Conservation (phyloP, 30 jellyfish, hydroid and myxozoan genomes). For the Aurelia sp. region DNA sequence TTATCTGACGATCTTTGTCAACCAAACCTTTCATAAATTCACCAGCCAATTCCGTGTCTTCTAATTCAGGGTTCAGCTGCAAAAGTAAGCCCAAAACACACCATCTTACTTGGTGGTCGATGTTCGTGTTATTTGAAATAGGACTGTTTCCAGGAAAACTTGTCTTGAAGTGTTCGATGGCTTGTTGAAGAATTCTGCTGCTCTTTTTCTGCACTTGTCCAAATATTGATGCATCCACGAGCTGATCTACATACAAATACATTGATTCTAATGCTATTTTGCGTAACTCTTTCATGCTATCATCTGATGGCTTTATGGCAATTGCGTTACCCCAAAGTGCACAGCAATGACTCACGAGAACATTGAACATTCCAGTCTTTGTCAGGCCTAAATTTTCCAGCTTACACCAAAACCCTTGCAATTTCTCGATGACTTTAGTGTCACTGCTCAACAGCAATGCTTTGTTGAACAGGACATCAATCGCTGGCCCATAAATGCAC, state of each 20-base stretch:
- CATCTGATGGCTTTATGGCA: background rate
- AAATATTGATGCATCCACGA: constrained; percentile 76
- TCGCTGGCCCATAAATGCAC: constrained; percentile 62
- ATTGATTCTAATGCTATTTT: constrained; percentile 16
- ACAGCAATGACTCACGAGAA: constrained; percentile 52
- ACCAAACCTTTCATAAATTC: constrained; percentile 45
- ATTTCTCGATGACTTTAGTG: constrained; percentile 8
- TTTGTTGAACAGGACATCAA: constrained; percentile 52
- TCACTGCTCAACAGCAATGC: constrained; percentile 29
- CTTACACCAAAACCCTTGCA: constrained; percentile 56
- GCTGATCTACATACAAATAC: constrained; percentile 26
- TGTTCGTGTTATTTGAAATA: constrained; percentile 40
- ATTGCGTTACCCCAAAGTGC: constrained; percentile 43
- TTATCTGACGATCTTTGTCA: constrained; percentile 53
- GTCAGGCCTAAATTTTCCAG: constrained; percentile 70
- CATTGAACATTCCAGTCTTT: constrained; percentile 71
- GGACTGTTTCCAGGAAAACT: background rate
- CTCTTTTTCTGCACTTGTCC: constrained; percentile 84
- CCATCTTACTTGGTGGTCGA: constrained; percentile 77
- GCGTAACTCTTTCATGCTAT: background rate
- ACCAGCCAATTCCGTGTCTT: background rate
- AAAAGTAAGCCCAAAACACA: constrained; percentile 32
- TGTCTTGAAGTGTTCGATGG: constrained; percentile 31
- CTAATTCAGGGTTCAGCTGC: constrained; percentile 3
- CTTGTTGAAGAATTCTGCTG: constrained; percentile 49